Percentiles rank a stretch among this genome's conserved stretches.
Conservation (phyloP, 2,888 invertebrate species). For the Pseudococcus jackbeardsleyi region DNA sequence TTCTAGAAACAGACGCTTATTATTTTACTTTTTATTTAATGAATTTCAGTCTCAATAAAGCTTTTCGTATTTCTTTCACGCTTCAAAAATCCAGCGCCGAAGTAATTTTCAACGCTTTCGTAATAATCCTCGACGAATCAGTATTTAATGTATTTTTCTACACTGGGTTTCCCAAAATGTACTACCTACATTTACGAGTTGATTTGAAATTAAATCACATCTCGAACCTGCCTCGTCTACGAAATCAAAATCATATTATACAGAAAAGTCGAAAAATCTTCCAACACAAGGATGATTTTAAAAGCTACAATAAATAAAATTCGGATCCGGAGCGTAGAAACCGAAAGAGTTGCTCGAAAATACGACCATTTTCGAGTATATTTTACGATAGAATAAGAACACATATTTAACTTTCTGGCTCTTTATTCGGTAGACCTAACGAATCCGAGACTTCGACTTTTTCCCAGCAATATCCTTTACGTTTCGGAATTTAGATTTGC, state of each 20-base stretch:
- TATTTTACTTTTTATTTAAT: conserved; percentile 57
- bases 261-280: not conserved
- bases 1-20: conserved; percentile 60
- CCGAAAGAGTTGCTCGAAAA: conserved; percentile 13
- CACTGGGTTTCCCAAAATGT: not conserved
- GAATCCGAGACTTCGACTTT: conserved; percentile 3
- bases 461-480: conserved; percentile 22
- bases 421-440: not conserved
- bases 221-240: not conserved
- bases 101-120: conserved; percentile 27
- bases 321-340: no score
- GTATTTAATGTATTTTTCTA: not conserved
- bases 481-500: conserved; percentile 45
- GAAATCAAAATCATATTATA: not conserved
- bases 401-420: not conserved
- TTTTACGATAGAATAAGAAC: conserved; percentile 27
- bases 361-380: conserved; percentile 13
- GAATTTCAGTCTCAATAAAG: conserved; percentile 49
- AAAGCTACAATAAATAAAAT: conserved; percentile 45
- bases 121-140: conserved; percentile 31
- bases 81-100: not conserved
- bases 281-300: not conserved
- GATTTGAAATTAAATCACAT: not conserved
- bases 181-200: no score
- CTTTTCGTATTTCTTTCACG: conserved; percentile 45